Evolutionary conservation across 2,797 vertebrate species (phyloP), one percentile per base, ranked within the genome.

Genomic region (Sebastes steindachneri): DNA sequence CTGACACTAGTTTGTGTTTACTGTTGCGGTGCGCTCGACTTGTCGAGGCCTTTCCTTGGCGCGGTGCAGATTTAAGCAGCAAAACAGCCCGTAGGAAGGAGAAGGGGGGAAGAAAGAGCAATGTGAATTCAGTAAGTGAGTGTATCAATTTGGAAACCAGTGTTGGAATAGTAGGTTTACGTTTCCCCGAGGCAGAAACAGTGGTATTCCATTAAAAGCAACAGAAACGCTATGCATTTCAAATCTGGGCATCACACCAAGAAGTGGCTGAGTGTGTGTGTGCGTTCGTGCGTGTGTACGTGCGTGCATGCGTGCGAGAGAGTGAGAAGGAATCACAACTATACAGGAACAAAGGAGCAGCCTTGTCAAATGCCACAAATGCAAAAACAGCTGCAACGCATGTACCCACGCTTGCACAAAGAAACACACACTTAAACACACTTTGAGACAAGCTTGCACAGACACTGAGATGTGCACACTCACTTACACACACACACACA

Each of bases 131-230:
- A 89, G 85, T 71, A 80, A 89, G 84, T 57, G 74, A 85, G 81
- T 85, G 87, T 76, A 88, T 91, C 87, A 86, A 82, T 91, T 88
- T 89, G 78, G 83, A 86, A 88, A 91, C 81, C 83, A 51, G 88
- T 84, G 86, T 90, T 81, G 84, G 72, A 89, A 80, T 80, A 54
- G 86, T 64, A 66, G 77, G 58, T 83, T 83, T 84, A 91, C 28
- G 86, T 84, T 87, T 77, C 89, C 91, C 68, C 0, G 81, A 86
- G 92, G 89, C 82, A 66, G 80, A 86, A 87, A 79, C 85, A 85
- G 80, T 87, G 86, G 77, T 81, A 67, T 88, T 88, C 90, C 91
- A 92, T 92, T 93, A 91, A 88, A 89, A 90, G 87, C 86, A 88
- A 85, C 90, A 92, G 87, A 75, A 84, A 85, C 74, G 25, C 83